Conservation (phyloP, 2,888 invertebrate genomes). For the Trachelus stipa region DNA sequence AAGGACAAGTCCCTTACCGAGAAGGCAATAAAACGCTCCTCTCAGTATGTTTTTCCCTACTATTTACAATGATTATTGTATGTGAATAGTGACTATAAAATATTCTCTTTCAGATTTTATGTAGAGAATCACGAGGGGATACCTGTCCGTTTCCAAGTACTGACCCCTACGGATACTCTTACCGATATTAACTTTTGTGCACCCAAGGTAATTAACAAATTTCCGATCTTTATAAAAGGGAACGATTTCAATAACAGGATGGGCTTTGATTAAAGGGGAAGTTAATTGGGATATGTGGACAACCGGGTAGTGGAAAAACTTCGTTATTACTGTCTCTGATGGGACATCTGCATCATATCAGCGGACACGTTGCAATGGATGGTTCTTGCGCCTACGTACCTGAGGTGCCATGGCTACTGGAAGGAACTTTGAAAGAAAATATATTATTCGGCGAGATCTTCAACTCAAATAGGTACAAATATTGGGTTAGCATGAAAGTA, state of each 20-base stretch:
- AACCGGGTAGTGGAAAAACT: constrained; percentile 70
- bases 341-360: constrained; percentile 65
- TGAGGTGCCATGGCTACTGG: constrained; percentile 72
- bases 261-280: constrained; percentile 54
- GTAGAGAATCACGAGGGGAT: constrained; percentile 32
- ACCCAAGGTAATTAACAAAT: constrained; percentile 40
- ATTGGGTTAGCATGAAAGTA: too few species aligned
- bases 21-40: constrained; percentile 20
- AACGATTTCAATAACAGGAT: neutral
- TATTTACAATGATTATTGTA: neutral
- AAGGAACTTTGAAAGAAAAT: constrained; percentile 72
- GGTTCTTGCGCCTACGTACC: constrained; percentile 69
- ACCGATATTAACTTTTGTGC: constrained; percentile 53
- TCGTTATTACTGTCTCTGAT: constrained; percentile 68
- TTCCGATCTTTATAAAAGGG: neutral
- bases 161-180: constrained; percentile 28
- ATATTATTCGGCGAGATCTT: constrained; percentile 71
- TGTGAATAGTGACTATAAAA: neutral
- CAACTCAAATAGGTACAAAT: constrained; percentile 63
- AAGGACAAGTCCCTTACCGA: constrained; percentile 28
- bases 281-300: constrained; percentile 70
- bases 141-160: constrained; percentile 24
- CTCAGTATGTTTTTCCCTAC: constrained; percentile 20
- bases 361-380: constrained; percentile 64
- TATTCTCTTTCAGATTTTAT: constrained; percentile 32